Percentiles rank a stretch among this genome's conserved stretches.
These are phyloP conservation scores for Panthera uncia DNA, from an alignment of 2,113 vertebrate genomes.

Conservation along the genomic window DNA sequence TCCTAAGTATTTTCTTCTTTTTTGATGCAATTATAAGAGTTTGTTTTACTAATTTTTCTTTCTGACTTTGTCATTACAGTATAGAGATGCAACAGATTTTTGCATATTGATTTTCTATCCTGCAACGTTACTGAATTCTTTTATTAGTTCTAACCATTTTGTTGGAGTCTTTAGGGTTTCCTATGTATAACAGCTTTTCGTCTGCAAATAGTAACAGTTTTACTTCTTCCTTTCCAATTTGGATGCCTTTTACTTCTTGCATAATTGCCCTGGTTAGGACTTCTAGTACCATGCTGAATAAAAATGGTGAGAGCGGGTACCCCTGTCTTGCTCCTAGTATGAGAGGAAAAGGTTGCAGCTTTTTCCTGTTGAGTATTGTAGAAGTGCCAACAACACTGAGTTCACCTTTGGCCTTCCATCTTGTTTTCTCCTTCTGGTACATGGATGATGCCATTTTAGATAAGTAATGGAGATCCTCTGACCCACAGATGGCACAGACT, in stretches of 20 bases:
- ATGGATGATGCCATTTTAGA: not conserved
- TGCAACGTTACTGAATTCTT: not conserved
- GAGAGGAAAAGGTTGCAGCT: not conserved
- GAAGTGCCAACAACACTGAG: not conserved
- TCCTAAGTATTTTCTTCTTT: not conserved
- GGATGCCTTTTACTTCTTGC: not conserved
- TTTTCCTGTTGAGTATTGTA: not conserved
- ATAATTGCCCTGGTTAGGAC: not conserved
- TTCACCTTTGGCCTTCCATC: not conserved
- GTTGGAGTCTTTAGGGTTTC: not conserved
- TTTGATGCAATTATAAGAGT: not conserved
- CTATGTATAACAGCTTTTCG: not conserved
- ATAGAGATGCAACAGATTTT: not conserved
- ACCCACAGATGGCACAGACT: not conserved
- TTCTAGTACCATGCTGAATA: not conserved
- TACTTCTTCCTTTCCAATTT: not conserved
- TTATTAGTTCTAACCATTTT: not conserved
- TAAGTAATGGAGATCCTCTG: not conserved
- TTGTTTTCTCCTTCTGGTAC: not conserved
- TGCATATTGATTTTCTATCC: not conserved
- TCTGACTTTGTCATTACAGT: not conserved
- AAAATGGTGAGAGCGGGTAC: not conserved
- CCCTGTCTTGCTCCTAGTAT: not conserved
- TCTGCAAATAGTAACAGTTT: not conserved
- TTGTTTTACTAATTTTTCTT: not conserved